Conservation (phyloP, 2,797 vertebrate genomes). For the Halcyon chelicuti region DNA sequence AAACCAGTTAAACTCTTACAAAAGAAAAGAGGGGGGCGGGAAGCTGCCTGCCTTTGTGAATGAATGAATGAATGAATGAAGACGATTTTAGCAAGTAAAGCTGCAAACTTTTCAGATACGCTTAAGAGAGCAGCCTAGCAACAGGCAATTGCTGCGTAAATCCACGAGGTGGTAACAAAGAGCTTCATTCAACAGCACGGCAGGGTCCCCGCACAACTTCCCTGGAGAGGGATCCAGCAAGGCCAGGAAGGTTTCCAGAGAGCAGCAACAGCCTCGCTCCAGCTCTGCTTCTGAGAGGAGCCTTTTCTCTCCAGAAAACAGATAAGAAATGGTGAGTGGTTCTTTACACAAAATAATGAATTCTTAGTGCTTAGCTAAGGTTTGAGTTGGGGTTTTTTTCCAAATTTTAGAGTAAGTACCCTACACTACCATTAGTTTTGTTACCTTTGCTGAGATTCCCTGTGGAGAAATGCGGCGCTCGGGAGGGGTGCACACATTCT, state of each 20-base stretch:
- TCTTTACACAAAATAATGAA: neutral
- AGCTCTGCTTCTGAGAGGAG: neutral
- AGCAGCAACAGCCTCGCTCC: neutral
- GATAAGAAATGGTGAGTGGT: neutral
- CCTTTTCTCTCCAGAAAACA: neutral
- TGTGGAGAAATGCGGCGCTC: neutral
- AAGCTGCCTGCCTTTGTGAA: neutral
- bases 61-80: neutral
- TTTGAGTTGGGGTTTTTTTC: neutral
- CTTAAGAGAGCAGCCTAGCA: neutral
- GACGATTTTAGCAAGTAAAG: neutral
- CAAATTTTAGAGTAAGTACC: neutral
- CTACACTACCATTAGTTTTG: neutral
- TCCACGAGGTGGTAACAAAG: slow-evolving; percentile 66
- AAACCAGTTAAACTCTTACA: neutral
- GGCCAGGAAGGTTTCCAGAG: neutral
- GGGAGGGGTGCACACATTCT: neutral
- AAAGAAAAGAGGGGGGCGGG: neutral
- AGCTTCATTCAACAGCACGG: neutral
- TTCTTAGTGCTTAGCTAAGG: neutral
- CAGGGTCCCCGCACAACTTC: neutral
- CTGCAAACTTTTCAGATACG: neutral
- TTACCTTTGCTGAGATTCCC: neutral
- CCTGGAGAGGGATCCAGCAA: neutral
- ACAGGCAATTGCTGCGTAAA: neutral